Percentiles rank a stretch among this genome's conserved stretches.
phyloP scores from a whole-genome alignment of 2,888 invertebrate species.

The Tolmerus cingulatus region DNA sequence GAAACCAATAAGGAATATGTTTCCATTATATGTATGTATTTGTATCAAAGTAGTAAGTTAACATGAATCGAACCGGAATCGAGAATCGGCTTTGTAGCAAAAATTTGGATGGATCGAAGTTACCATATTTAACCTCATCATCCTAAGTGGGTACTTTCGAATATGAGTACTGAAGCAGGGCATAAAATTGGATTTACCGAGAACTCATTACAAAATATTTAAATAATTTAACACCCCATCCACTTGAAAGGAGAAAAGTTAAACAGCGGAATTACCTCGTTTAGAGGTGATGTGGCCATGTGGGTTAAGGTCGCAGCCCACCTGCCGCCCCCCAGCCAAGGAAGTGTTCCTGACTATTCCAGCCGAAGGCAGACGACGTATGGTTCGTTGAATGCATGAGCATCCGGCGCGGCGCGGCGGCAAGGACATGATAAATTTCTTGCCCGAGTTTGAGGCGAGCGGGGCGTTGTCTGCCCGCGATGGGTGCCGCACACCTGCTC shows the following conservation, averaged over 20 bases:
- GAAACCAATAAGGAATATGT: too few relatives aligned
- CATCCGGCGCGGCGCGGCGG: neutral
- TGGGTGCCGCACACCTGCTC: neutral
- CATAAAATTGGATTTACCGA: neutral
- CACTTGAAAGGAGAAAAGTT: conserved; percentile 1
- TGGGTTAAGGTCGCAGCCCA: neutral
- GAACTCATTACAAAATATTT: conserved; percentile 3
- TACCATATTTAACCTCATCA: neutral
- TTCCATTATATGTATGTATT: too few relatives aligned
- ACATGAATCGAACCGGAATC: too few relatives aligned
- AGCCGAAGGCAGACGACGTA: neutral
- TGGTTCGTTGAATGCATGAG: neutral
- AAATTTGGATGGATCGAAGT: neutral
- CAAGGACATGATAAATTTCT: conserved; percentile 11
- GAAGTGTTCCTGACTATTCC: neutral
- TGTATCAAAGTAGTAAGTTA: too few relatives aligned
- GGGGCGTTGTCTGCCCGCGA: neutral
- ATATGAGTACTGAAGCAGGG: neutral
- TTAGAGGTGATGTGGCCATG: neutral
- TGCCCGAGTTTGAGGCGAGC: neutral
- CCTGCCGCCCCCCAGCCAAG: neutral
- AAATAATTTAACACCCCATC: conserved; percentile 4
- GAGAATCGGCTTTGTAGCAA: neutral
- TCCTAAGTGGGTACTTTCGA: neutral
- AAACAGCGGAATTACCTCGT: conserved; percentile 18